Evolutionary conservation across 2,797 vertebrate genomes (phyloP).

Genomic region (Macropodus opercularis): DNA sequence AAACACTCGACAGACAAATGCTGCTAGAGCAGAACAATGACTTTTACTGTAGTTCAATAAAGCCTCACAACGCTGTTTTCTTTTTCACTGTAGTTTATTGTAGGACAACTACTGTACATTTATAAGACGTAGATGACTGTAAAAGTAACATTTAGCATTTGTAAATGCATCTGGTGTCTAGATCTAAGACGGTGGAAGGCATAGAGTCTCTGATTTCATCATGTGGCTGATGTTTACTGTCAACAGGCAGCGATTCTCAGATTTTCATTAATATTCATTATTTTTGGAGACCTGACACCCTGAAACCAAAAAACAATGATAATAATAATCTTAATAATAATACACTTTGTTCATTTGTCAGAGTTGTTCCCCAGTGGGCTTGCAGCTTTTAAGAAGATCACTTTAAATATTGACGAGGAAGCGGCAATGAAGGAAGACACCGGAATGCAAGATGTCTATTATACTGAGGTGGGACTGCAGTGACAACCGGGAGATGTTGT

Average conservation of each 20-base stretch:
- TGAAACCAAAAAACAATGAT: too few species aligned
- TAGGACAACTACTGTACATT: too few species aligned
- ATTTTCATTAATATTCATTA: too few species aligned
- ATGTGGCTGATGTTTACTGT: too few species aligned
- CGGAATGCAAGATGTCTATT: slow-evolving; percentile 97
- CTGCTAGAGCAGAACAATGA: not conserved
- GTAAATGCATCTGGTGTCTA: too few species aligned
- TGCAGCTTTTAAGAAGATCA: slow-evolving; percentile 92
- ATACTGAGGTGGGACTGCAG: slow-evolving; percentile 87
- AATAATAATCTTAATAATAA: too few species aligned
- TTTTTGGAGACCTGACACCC: too few species aligned
- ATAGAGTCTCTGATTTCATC: not conserved
- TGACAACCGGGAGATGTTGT: not conserved
- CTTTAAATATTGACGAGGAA: slow-evolving; percentile 95
- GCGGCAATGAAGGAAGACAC: slow-evolving; percentile 97
- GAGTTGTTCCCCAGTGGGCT: slow-evolving; percentile 92
- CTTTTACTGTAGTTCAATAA: not conserved
- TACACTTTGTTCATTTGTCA: slow-evolving; percentile 58
- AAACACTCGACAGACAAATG: not conserved
- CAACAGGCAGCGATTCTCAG: too few species aligned
- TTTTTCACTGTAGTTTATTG: not conserved
- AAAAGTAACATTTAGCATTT: too few species aligned
- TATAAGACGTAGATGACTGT: too few species aligned
- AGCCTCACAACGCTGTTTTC: not conserved
- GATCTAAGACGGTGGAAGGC: not conserved